A percentile compares a stretch with the other conserved stretches of the same genome.
phyloP scores from a whole-genome alignment of 2,888 invertebrate species.

The Galeruca laticollis region DNA sequence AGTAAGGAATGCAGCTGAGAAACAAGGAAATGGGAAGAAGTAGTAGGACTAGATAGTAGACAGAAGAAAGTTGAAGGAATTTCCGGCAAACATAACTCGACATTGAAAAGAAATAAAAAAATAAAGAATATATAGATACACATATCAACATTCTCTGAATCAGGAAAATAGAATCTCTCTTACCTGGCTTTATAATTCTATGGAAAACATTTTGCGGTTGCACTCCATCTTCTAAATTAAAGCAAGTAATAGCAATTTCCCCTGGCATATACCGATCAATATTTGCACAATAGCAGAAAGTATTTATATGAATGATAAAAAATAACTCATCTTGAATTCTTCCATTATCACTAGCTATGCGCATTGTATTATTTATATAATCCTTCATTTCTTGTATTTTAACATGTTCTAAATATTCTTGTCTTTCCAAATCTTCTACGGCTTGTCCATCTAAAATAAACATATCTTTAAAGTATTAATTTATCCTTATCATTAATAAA shows the following conservation, averaged over 20 bases:
- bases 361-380: constrained; percentile 43
- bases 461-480: too few relatives aligned
- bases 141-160: too few relatives aligned
- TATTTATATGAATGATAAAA: constrained; percentile 55
- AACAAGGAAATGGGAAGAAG: too few relatives aligned
- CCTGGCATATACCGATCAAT: constrained; percentile 49
- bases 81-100: too few relatives aligned
- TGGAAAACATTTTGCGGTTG: constrained; percentile 53
- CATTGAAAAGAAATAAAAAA: too few relatives aligned
- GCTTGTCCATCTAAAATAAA: constrained; percentile 44
- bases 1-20: too few relatives aligned
- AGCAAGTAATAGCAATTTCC: constrained; percentile 53
- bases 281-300: constrained; percentile 48
- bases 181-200: constrained; percentile 53
- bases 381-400: constrained; percentile 49
- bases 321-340: constrained; percentile 50
- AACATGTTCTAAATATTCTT: constrained; percentile 40
- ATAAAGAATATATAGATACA: too few relatives aligned
- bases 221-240: constrained; percentile 55
- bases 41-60: too few relatives aligned
- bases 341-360: constrained; percentile 37
- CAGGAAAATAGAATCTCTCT: neutral
- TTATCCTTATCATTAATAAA: too few relatives aligned
- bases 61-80: too few relatives aligned
- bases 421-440: constrained; percentile 48